phyloP scores from a whole-genome alignment of 1,140 invertebrate genomes.

The Aethina tumida region DNA sequence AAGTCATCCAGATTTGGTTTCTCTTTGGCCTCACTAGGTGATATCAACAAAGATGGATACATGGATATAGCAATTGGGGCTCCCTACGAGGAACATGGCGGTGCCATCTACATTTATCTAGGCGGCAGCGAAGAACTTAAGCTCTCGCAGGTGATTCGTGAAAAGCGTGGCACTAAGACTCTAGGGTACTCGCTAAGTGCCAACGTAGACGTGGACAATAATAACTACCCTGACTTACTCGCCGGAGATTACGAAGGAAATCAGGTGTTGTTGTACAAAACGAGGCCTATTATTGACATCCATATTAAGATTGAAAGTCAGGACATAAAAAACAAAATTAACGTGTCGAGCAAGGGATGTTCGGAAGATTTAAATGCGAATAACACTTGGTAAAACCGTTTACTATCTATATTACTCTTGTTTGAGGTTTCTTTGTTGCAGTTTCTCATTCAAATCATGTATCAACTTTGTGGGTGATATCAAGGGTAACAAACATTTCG shows the following conservation, averaged over 20 bases:
- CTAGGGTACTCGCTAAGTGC: constrained; percentile 87
- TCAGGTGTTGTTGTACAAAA: constrained; percentile 58
- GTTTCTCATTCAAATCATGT: constrained; percentile 80
- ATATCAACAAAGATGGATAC: constrained; percentile 84
- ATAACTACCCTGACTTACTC: constrained; percentile 86
- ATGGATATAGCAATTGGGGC: constrained; percentile 87
- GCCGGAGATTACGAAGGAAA: constrained; percentile 81
- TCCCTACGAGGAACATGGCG: constrained; percentile 77
- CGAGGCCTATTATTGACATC: constrained; percentile 81
- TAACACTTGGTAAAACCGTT: constrained; percentile 55
- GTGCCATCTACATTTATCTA: constrained; percentile 77
- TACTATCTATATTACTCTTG: neutral
- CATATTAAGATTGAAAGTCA: constrained; percentile 48
- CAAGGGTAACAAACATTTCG: too few relatives aligned
- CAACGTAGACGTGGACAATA: constrained; percentile 80
- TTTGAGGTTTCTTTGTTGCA: constrained; percentile 31
- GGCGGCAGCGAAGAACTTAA: constrained; percentile 67
- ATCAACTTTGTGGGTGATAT: constrained; percentile 55
- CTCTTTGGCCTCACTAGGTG: constrained; percentile 73
- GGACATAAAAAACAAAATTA: constrained; percentile 64
- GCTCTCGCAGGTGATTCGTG: constrained; percentile 57
- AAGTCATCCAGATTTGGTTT: constrained; percentile 78
- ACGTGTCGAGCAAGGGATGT: constrained; percentile 68
- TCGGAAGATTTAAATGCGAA: constrained; percentile 49
- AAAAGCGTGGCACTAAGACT: constrained; percentile 39